Base-by-base conservation (phyloP, 2,113 vertebrate species). In the Tragelaphus imberbis region DNA sequence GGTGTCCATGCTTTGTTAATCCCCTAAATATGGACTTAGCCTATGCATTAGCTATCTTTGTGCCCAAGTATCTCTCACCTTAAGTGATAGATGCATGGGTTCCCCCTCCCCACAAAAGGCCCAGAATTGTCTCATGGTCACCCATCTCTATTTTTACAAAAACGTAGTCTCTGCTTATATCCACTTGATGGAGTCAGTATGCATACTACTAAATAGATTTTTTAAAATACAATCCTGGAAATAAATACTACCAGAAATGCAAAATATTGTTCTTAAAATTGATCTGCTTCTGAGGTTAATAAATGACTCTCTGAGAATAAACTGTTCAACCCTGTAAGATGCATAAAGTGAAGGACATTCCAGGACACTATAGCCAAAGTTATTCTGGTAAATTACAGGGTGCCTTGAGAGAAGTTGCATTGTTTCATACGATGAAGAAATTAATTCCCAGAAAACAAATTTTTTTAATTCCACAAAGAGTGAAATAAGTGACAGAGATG, bases 211-310 rank as follows among this genome's bases (percentile, higher is more conserved):
- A 88, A 81, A 59, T 33, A 11, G 9, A 94, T 81, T 96, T 36
- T 63, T 79, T n/a, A 93, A 51, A 93, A 59, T 90, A 87, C 13
- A 49, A 56, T 36, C 8, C 63, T 90, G 14, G 63, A 91, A 97
- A 33, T 82, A 95, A 97, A 63, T 51, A 82, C 77, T 85, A 61
- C 19, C 19, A 75, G 81, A 91, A 91, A 95, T 63, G 11, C 30
- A 84, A 93, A 96, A 33, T 36, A 75, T 58, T 95, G n/a, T 97
- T 95, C 53, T 61, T 94, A 81, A 90, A 94, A 96, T 4, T 88
- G 65, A 85, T 65, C 40, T 79, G 44, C 10, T 79, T 85, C 63
- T 71, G 25, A 71, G 25, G 4, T 93, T 88, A 89, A 85, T 71
- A 97, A 88, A 89, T 63, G 47, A 88, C 65, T n/a, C n/a, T n/a